Evolutionary conservation across 2,113 vertebrate species (phyloP).

Genomic region (Caranx ignobilis): DNA sequence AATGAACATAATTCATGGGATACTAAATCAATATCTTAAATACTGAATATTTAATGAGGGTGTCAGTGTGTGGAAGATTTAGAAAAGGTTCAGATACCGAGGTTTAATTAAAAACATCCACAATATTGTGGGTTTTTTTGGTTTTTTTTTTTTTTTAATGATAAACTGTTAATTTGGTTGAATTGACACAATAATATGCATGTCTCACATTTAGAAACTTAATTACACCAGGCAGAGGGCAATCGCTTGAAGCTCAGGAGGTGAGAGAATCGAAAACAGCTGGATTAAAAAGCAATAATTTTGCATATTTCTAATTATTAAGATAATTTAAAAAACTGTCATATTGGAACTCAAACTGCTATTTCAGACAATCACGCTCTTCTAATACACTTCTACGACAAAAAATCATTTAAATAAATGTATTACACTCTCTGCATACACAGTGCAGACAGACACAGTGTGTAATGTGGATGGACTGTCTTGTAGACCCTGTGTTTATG

Average conservation of each 20-base stretch:
- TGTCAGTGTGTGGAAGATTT: not conserved
- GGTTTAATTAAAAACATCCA: conserved; percentile 9
- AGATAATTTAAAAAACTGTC: conserved; percentile 43
- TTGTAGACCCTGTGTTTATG: conserved; percentile 51
- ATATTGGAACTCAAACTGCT: conserved; percentile 15
- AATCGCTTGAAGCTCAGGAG: conserved; percentile 58
- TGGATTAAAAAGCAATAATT: conserved; percentile 33
- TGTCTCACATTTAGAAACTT: conserved; percentile 24
- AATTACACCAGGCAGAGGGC: conserved; percentile 23
- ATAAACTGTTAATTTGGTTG: conserved; percentile 12
- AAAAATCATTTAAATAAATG: conserved; percentile 48
- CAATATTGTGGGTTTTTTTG: not conserved
- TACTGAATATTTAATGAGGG: not conserved
- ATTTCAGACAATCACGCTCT: conserved; percentile 11
- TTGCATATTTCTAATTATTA: conserved; percentile 30
- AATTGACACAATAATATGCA: conserved; percentile 16
- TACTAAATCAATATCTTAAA: conserved; percentile 28
- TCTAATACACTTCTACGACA: not conserved
- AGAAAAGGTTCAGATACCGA: conserved; percentile 13
- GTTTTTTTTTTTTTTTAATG: not conserved
- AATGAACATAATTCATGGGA: conserved; percentile 31
- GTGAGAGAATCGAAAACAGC: conserved; percentile 43
- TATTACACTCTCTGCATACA: conserved; percentile 12
- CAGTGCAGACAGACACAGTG: conserved; percentile 32
- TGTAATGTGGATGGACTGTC: conserved; percentile 35